phyloP scores from a whole-genome alignment of 2,888 invertebrate species.

The Schrankia costaestrigalis region DNA sequence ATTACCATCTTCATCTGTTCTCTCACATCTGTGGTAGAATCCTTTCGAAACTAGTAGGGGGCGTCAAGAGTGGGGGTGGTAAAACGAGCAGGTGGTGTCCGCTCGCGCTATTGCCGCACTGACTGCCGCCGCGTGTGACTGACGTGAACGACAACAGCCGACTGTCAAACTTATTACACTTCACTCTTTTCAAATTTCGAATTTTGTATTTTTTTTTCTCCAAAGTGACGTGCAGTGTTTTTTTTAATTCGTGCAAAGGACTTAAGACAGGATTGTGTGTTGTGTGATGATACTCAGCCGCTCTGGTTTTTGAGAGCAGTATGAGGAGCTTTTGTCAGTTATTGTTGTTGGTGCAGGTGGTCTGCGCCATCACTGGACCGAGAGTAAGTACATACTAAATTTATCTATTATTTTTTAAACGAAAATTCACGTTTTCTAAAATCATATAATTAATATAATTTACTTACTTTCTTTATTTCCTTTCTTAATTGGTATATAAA shows the following conservation, averaged over 20 bases:
- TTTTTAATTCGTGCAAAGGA: conserved; percentile 34
- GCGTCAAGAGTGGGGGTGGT: conserved; percentile 68
- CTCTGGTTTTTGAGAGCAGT: conserved; percentile 67
- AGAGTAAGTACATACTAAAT: conserved; percentile 52
- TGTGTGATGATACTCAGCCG: conserved; percentile 76
- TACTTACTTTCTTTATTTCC: no score
- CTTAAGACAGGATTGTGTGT: conserved; percentile 52
- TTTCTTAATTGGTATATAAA: no score
- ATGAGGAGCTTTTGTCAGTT: conserved; percentile 70
- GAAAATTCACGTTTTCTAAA: no score
- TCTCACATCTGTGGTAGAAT: conserved; percentile 53
- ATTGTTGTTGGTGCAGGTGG: conserved; percentile 72
- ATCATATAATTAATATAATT: no score
- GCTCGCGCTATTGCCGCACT: conserved; percentile 59
- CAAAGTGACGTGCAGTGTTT: conserved; percentile 44
- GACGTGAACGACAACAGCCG: conserved; percentile 38
- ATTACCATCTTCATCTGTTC: conserved; percentile 47
- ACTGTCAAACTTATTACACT: conserved; percentile 38
- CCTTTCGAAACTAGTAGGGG: conserved; percentile 77
- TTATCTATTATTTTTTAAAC: conserved; percentile 2
- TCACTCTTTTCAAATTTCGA: conserved; percentile 31
- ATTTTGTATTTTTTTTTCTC: conserved; percentile 20
- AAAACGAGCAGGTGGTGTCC: conserved; percentile 64
- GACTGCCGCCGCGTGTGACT: conserved; percentile 60
- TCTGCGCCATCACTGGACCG: conserved; percentile 74